Evolutionary conservation across 2,113 vertebrate species (phyloP).

Genomic region (Bubo bubo): DNA sequence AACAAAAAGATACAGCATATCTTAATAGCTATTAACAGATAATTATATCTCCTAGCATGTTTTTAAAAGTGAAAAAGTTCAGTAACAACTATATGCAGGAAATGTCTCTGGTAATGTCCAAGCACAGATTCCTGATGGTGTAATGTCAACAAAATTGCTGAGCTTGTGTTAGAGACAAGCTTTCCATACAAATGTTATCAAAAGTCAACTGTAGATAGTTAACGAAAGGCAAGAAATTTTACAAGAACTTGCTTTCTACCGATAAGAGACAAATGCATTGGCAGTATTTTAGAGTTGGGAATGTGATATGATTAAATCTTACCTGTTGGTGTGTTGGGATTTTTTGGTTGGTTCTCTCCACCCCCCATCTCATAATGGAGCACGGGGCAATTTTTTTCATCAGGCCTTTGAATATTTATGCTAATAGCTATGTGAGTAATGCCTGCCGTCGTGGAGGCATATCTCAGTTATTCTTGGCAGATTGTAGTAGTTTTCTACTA

Average conservation of each 20-base stretch:
- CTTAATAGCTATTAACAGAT: background rate
- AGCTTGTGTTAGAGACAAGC: background rate
- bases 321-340: background rate
- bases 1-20: background rate
- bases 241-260: background rate
- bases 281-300: background rate
- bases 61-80: background rate
- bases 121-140: background rate
- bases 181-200: background rate
- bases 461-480: slow-evolving; percentile 47
- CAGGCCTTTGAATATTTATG: background rate
- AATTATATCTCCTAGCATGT: background rate
- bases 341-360: background rate
- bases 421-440: background rate
- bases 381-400: background rate
- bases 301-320: background rate
- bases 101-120: background rate
- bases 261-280: background rate
- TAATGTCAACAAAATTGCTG: background rate
- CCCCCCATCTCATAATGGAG: background rate
- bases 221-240: background rate
- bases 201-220: background rate
- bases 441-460: background rate
- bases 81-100: background rate
- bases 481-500: background rate